A percentile compares a stretch with the other conserved stretches of the same genome.
Evolutionary conservation across 2,113 vertebrate genomes (phyloP).

Genomic region (Megalops atlanticus): DNA sequence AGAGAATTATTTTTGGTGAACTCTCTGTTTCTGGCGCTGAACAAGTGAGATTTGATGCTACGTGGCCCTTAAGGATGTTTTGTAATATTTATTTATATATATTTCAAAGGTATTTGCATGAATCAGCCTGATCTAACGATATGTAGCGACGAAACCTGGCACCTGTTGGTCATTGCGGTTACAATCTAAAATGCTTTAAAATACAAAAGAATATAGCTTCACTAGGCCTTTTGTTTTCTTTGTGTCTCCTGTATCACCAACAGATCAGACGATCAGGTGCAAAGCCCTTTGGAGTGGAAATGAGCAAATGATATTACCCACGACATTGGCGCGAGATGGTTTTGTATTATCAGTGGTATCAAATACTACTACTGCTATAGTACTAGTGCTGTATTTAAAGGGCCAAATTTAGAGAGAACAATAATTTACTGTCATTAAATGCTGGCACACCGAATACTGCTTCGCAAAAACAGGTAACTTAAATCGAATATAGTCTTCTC

Average conservation of each 20-base stretch:
- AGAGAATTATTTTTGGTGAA: neutral
- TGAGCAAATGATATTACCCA: neutral
- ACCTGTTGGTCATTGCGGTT: neutral
- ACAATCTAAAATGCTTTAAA: neutral
- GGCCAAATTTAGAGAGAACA: too few relatives aligned
- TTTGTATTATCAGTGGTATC: too few relatives aligned
- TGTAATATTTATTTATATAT: neutral
- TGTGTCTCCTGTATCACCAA: neutral
- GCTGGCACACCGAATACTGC: too few relatives aligned
- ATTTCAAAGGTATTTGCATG: neutral
- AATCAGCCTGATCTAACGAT: neutral
- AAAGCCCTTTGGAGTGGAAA: too few relatives aligned
- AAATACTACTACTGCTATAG: too few relatives aligned
- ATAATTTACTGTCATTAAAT: too few relatives aligned
- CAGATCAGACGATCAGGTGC: neutral
- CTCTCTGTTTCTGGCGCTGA: neutral
- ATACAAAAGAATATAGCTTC: neutral
- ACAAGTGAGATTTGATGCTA: neutral
- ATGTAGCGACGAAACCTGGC: neutral
- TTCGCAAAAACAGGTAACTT: too few relatives aligned
- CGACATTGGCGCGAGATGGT: neutral
- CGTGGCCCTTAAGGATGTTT: neutral
- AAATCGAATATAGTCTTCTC: too few relatives aligned
- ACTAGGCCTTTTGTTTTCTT: too few relatives aligned
- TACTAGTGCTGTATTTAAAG: too few relatives aligned